Base-by-base conservation (phyloP, 2,797 vertebrate species). In the Cuniculus paca region DNA sequence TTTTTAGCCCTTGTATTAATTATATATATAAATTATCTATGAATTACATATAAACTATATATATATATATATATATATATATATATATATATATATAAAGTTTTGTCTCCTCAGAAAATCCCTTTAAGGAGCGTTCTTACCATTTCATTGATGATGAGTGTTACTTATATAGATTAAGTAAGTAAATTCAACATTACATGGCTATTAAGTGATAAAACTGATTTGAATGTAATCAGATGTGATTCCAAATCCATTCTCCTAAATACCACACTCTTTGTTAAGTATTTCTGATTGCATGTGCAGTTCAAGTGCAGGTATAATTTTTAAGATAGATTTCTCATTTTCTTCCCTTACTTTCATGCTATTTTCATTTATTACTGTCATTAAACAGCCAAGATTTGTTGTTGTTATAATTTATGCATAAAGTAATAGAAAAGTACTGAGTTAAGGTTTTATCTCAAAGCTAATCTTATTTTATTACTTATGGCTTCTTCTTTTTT, bases 381-480 rank as follows among this genome's bases (percentile, higher is more conserved):
- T 94, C 65, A 52, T 82, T 82, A 82, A 36, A 60, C 45, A 54
- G 39, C 65, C 14, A 74, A 39, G 26, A 17, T 61, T 52, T 26
- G 17, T 82, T 79, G 6, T 31, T 61, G 1, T 42, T 91, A 45
- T 52, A 50, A 88, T 85, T 78, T 93, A 48, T 80, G 11, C 39
- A 72, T 89, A 77, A 95, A 81, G 60, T 58, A 93, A 48, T 63
- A 50, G 74, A 60, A 63, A 52, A 60, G 31, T 93, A 88, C 36
- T 86, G 31, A 90, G 48, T 65, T 54, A 52, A 84, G 70, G 77
- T 75, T 16, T 78, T 4, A 54, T 58, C 72, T 88, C 63, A 70
- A 19, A 74, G 26, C 70, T 90, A 65, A 63, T 94, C 54, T 91
- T 63, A 75, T 75, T 56, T 91, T 26, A 28, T 89, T 91, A 36